Evolutionary conservation across 92 coral and sea anemone species (phyloP).

Genomic region (Phymanthus crucifer): DNA sequence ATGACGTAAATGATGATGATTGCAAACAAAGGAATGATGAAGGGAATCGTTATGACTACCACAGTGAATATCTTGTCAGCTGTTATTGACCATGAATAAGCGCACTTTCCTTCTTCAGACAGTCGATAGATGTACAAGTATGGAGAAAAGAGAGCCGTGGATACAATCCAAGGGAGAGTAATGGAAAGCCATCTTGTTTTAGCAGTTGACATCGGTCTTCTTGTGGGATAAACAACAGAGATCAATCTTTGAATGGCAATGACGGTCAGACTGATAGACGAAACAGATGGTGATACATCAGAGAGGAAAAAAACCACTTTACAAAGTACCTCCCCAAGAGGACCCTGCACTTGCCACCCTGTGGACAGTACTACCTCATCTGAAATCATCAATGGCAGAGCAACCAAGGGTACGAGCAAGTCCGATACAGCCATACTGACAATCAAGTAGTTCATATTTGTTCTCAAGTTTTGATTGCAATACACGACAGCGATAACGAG

Average conservation of each 20-base stretch:
- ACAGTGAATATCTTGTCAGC: background rate
- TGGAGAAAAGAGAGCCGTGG: background rate
- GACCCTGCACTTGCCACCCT: background rate
- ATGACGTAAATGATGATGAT: background rate
- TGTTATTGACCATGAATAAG: background rate
- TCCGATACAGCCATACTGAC: too few relatives aligned
- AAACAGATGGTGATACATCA: too few relatives aligned
- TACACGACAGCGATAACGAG: background rate
- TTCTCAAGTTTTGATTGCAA: too few relatives aligned
- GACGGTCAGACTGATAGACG: background rate
- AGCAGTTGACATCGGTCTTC: background rate
- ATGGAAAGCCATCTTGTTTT: background rate
- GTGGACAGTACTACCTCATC: background rate
- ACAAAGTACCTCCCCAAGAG: background rate
- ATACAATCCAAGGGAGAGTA: background rate
- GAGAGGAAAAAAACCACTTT: background rate
- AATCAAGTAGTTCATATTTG: too few relatives aligned
- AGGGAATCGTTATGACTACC: background rate
- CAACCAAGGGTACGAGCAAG: background rate
- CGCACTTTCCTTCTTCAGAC: background rate
- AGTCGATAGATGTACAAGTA: background rate
- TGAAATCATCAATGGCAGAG: background rate
- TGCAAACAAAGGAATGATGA: background rate
- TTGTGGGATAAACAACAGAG: background rate
- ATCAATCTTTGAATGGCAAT: background rate